phyloP scores from a whole-genome alignment of 2,797 vertebrate species.

The Onychomys torridus region DNA sequence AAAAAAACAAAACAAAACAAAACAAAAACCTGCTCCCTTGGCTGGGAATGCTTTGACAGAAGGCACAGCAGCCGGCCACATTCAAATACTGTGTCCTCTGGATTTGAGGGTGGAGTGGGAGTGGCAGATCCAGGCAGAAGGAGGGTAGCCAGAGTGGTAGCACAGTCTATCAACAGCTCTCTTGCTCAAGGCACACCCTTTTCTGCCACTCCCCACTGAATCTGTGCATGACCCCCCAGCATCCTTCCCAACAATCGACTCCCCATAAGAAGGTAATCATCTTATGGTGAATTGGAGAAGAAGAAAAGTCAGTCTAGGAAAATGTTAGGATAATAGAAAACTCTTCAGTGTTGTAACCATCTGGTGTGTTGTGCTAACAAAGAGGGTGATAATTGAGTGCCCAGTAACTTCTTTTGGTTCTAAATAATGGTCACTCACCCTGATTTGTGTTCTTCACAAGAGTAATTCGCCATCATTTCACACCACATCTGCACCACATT shows the following conservation, averaged over 20 bases:
- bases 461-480: constrained; percentile 89
- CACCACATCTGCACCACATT: constrained; percentile 94
- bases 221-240: constrained; percentile 88
- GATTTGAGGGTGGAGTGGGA: constrained; percentile 80
- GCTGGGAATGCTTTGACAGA: constrained; percentile 90
- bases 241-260: constrained; percentile 89
- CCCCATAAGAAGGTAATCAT: constrained; percentile 93
- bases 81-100: constrained; percentile 85
- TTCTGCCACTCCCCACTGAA: constrained; percentile 88
- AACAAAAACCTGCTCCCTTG: constrained; percentile 88
- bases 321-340: constrained; percentile 90
- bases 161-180: constrained; percentile 84
- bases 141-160: constrained; percentile 81
- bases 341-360: constrained; percentile 93
- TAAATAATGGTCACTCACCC: constrained; percentile 90
- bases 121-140: constrained; percentile 38
- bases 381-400: constrained; percentile 93
- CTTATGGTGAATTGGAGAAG: constrained; percentile 91
- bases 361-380: constrained; percentile 90
- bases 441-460: constrained; percentile 93
- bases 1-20: neutral
- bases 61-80: constrained; percentile 88
- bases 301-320: constrained; percentile 91
- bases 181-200: constrained; percentile 86
- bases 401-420: constrained; percentile 92